Conservation (phyloP, 2,113 vertebrate genomes). For the Leiothrix lutea region DNA sequence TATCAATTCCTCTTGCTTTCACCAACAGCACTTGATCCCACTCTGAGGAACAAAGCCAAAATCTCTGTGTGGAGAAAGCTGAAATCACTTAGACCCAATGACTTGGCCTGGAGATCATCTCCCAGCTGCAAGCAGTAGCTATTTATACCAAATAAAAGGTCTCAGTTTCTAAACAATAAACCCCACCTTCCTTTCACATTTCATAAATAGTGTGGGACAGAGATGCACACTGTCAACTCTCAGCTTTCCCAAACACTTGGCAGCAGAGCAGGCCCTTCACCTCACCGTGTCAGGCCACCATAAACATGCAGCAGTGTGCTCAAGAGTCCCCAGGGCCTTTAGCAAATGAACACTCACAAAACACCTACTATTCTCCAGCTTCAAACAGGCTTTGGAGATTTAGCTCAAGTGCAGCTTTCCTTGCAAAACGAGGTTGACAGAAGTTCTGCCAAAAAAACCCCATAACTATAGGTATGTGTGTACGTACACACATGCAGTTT, state of each 20-base stretch:
- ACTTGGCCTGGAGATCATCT: not conserved
- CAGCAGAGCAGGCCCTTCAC: not conserved
- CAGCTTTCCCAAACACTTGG: not conserved
- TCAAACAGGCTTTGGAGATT: not conserved
- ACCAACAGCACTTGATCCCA: not conserved
- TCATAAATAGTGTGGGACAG: not conserved
- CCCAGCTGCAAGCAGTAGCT: not conserved
- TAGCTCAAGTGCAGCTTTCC: not conserved
- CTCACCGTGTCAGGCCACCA: rapidly evolving
- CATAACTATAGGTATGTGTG: too few relatives aligned
- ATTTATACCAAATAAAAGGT: not conserved
- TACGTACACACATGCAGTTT: rapidly evolving
- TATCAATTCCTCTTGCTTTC: not conserved
- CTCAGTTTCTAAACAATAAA: not conserved
- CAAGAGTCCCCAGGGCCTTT: not conserved
- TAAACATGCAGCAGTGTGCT: rapidly evolving
- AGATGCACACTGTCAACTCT: not conserved
- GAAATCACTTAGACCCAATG: not conserved
- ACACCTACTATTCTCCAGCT: not conserved
- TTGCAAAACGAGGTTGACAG: not conserved
- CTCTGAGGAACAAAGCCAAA: not conserved
- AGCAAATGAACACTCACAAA: rapidly evolving
- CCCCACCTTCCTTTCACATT: not conserved
- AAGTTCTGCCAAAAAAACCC: not conserved
- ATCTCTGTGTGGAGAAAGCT: too few relatives aligned